phyloP scores from a whole-genome alignment of 2,797 vertebrate genomes.

The Notamacropus eugenii region DNA sequence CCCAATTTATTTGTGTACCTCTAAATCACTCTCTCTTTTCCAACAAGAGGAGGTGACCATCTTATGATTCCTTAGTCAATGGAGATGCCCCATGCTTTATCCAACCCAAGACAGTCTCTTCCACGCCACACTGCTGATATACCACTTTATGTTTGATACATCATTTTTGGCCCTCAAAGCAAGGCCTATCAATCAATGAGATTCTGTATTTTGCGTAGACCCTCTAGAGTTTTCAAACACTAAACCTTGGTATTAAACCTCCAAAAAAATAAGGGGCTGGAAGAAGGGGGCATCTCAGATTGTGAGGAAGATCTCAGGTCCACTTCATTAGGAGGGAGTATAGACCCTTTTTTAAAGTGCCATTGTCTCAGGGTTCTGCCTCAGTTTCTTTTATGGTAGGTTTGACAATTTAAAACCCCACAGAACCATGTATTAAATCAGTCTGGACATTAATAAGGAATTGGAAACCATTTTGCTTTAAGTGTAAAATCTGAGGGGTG shows the following conservation, averaged over 20 bases:
- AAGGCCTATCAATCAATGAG: background rate
- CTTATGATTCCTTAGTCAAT: background rate
- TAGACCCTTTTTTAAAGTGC: background rate
- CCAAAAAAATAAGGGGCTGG: background rate
- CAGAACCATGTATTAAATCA: background rate
- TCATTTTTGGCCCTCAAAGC: background rate
- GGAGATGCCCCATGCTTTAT: background rate
- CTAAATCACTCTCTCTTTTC: background rate
- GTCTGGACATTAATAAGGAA: background rate
- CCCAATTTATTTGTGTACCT: background rate
- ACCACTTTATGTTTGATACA: too few relatives aligned
- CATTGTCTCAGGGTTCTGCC: background rate
- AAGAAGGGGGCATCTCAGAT: background rate
- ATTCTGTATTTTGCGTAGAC: background rate
- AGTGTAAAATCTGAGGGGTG: background rate
- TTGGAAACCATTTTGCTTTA: background rate
- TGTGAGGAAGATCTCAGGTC: background rate
- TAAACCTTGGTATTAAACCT: background rate
- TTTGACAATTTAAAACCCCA: background rate
- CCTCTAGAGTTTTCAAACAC: background rate
- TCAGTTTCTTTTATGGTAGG: background rate
- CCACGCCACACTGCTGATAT: too few relatives aligned
- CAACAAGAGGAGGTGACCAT: background rate
- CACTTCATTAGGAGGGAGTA: background rate
- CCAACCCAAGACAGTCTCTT: background rate